These are phyloP conservation scores for Chaetogeoica ovagalla DNA, from an alignment of 2,888 invertebrate species.

Conservation along the genomic window DNA sequence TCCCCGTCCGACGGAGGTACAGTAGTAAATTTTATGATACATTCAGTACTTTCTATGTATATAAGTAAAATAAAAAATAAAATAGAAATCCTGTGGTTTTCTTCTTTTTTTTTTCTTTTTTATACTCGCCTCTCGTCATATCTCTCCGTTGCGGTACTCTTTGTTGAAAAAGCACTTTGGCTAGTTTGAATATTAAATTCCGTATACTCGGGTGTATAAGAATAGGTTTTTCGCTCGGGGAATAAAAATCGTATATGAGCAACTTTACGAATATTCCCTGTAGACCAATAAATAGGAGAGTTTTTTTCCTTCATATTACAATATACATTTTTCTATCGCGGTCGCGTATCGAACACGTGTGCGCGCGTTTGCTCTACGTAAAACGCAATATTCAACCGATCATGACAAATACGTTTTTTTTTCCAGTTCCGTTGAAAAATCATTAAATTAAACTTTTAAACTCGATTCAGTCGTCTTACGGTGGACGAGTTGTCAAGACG, in stretches of 20 bases:
- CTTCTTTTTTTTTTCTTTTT: too few relatives aligned
- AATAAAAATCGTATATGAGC: slow-evolving; percentile 4
- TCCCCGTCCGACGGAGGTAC: neutral
- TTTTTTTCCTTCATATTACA: neutral
- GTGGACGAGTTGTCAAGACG: neutral
- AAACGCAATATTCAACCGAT: neutral
- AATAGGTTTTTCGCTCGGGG: slow-evolving; percentile 4
- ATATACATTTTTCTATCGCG: neutral
- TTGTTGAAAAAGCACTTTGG: slow-evolving; percentile 53
- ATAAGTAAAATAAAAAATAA: slow-evolving; percentile 21
- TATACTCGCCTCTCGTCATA: slow-evolving; percentile 8
- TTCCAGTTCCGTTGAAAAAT: neutral
- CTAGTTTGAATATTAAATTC: slow-evolving; percentile 51
- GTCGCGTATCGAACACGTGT: neutral
- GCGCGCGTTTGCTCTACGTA: neutral
- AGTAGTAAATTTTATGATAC: slow-evolving; percentile 33
- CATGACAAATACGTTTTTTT: too few relatives aligned
- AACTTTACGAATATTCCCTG: neutral
- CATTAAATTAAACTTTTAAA: neutral
- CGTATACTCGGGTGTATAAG: neutral
- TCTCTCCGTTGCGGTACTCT: slow-evolving; percentile 31
- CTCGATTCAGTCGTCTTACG: neutral
- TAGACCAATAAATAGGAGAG: neutral
- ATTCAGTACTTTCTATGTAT: slow-evolving; percentile 16
- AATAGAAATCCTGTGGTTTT: too few relatives aligned